Base-by-base conservation (phyloP, 2,113 vertebrate species). In the Bos javanicus region DNA sequence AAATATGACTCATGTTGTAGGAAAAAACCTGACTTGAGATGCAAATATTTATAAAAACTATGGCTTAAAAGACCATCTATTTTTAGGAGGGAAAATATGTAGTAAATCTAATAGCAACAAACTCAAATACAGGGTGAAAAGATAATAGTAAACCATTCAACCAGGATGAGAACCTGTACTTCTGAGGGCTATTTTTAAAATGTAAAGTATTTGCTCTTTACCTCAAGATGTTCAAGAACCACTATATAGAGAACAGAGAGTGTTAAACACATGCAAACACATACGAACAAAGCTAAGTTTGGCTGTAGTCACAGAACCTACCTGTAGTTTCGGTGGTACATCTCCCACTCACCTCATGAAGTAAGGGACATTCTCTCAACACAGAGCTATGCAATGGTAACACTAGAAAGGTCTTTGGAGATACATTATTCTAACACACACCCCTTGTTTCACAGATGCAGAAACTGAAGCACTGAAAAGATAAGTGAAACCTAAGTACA, bases 21-120 rank as follows among this genome's bases (percentile, higher is more conserved):
- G 96, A 93, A 95, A 94, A 94, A 96, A 78, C 43, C 12, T 91
- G 84, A 93, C 87, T 78, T 76, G 80, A 96, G 64, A 92, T 92
- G 76, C 56, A 94, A 96, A 91, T 81, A 96, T 97, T 94, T 95
- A 96, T 94, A 90, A 97, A 95, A 95, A 88, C 88, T 78, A 82
- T 46, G 80, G 43, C 59, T 96, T 91, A 95, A 96, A 97, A 96
- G 52, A 95, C 10, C 85, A 85, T 46, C 67, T 97, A 98, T 95
- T 96, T 98, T 97, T 93, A 91, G 97, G 81, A 95, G 64, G 39
- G 50, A 94, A 97, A 97, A 88, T 85, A 94, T 52, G 91, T 39
- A 94, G 52, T 88, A 90, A 94, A 85, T 87, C 39, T 87, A 95
- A 85, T 0, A 92, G 64, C 26, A 87, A 94, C 67, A 91, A 95